Evolutionary conservation across 2,888 invertebrate genomes (phyloP).

Genomic region (Polydrusus pterygomalis): DNA sequence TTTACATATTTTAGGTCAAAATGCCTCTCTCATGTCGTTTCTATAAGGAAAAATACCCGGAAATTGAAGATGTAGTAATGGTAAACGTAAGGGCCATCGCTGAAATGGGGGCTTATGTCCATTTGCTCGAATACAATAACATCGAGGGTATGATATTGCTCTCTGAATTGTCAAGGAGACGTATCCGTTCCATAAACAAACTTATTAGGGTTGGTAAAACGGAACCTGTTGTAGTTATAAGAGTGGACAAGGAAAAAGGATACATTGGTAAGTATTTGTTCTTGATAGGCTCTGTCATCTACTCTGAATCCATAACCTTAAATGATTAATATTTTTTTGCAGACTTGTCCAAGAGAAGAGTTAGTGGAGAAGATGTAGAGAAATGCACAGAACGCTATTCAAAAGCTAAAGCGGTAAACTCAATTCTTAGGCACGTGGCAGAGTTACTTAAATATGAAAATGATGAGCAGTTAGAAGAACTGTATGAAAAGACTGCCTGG

Average conservation of each 20-base stretch:
- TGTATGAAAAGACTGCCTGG: slow-evolving; percentile 98
- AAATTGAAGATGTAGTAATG: slow-evolving; percentile 99
- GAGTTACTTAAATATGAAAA: slow-evolving; percentile 93
- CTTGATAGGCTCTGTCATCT: not conserved
- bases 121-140: slow-evolving; percentile 97
- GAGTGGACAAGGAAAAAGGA: slow-evolving; percentile 99
- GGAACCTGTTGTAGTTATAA: slow-evolving; percentile 98
- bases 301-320: not conserved
- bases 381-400: slow-evolving; percentile 99
- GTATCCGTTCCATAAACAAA: slow-evolving; percentile 99
- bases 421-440: slow-evolving; percentile 97
- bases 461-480: slow-evolving; percentile 94
- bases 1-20: slow-evolving; percentile 65
- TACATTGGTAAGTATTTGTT: slow-evolving; percentile 80
- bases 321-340: not conserved
- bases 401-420: slow-evolving; percentile 98
- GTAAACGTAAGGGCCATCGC: slow-evolving; percentile 98
- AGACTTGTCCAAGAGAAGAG: slow-evolving; percentile 98
- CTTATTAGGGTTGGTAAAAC: slow-evolving; percentile 98
- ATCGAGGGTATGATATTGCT: slow-evolving; percentile 99
- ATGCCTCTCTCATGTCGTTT: slow-evolving; percentile 97
- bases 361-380: slow-evolving; percentile 97
- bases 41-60: slow-evolving; percentile 98
- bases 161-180: slow-evolving; percentile 97
- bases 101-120: slow-evolving; percentile 99